These are phyloP conservation scores for Gallinago nigripennis DNA, from an alignment of 2,797 vertebrate species.

Conservation along the genomic window DNA sequence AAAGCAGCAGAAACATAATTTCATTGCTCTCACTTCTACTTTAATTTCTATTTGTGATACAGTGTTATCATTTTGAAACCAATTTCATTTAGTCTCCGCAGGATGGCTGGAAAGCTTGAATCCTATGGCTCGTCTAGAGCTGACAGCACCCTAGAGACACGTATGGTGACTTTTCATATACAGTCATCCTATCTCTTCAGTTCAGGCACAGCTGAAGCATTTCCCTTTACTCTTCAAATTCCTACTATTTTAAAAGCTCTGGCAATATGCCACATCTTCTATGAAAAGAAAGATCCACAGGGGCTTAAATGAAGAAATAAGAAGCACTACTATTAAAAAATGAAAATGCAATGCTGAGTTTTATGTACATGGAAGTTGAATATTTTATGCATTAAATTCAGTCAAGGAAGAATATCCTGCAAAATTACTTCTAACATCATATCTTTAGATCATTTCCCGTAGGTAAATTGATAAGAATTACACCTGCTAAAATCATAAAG, in stretches of 20 bases:
- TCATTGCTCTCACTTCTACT: background rate
- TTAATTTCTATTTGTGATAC: background rate
- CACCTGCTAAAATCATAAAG: background rate
- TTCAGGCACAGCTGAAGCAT: constrained; percentile 27
- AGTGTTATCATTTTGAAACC: background rate
- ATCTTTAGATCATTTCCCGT: constrained; percentile 1
- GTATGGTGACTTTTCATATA: background rate
- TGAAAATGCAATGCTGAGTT: constrained; percentile 5
- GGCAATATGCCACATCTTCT: background rate
- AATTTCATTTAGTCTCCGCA: background rate
- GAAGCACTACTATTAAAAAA: constrained; percentile 4
- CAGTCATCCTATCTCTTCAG: constrained; percentile 12
- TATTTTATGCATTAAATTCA: constrained; percentile 22
- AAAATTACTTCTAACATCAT: constrained; percentile 15
- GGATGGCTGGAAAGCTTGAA: background rate
- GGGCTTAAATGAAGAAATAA: constrained; percentile 5
- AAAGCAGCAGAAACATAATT: background rate
- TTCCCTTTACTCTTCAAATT: constrained; percentile 16
- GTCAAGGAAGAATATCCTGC: background rate
- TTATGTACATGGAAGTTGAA: background rate
- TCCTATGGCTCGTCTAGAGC: background rate
- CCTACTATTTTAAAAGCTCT: constrained; percentile 23
- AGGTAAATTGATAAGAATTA: constrained; percentile 16
- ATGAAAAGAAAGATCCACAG: background rate
- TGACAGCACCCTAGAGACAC: background rate